phyloP scores from a whole-genome alignment of 2,888 invertebrate species.

The Noctua janthe region DNA sequence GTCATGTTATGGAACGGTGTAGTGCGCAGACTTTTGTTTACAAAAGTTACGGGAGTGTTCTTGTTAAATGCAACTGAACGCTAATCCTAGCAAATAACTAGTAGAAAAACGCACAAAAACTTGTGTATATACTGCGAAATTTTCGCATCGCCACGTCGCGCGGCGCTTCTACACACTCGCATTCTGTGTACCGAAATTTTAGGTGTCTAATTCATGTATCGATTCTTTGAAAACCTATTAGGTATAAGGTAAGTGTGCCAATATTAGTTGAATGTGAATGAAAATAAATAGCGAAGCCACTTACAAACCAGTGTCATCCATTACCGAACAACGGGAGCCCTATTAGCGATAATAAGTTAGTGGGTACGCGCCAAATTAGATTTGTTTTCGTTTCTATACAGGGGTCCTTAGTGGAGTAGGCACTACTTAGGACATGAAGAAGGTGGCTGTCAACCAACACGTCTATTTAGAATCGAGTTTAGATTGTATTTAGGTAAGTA shows the following conservation, averaged over 20 bases:
- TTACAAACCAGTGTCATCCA: conserved; percentile 61
- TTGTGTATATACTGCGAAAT: background rate
- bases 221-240: conserved; percentile 32
- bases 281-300: conserved; percentile 49
- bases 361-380: conserved; percentile 56
- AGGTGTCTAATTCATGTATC: conserved; percentile 6
- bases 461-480: background rate
- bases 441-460: background rate
- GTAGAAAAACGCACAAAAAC: background rate
- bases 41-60: background rate
- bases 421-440: background rate
- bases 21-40: background rate
- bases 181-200: background rate
- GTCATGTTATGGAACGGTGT: too few relatives aligned
- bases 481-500: background rate
- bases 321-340: conserved; percentile 60
- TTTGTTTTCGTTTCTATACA: conserved; percentile 44
- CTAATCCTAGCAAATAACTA: background rate
- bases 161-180: background rate
- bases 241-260: conserved; percentile 13
- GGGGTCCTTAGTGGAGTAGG: conserved; percentile 10
- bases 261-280: conserved; percentile 34
- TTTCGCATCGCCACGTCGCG: background rate
- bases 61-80: background rate
- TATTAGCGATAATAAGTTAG: conserved; percentile 59